phyloP scores from a whole-genome alignment of 2,113 vertebrate genomes.

The Saimiri boliviensis region DNA sequence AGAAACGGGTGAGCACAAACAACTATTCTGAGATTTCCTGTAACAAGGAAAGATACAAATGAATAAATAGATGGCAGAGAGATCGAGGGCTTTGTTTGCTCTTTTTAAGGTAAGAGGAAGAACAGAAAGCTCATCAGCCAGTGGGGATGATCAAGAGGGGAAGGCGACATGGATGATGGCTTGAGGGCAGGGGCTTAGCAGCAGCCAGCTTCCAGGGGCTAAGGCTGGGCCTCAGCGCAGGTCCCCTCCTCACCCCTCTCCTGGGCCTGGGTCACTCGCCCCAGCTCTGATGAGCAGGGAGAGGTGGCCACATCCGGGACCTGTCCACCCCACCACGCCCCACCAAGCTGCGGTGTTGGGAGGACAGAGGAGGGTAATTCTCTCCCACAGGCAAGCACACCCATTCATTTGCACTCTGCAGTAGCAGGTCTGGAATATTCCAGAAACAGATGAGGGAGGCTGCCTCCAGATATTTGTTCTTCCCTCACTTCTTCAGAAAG shows the following conservation, averaged over 20 bases:
- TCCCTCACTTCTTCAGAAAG: background rate
- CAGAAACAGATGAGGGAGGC: background rate
- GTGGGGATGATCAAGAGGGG: too few relatives aligned
- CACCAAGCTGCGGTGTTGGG: background rate
- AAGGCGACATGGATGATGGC: background rate
- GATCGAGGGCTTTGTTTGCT: background rate
- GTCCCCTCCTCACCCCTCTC: background rate
- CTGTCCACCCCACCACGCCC: background rate
- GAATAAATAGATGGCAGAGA: background rate
- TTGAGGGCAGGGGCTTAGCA: background rate
- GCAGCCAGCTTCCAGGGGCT: background rate
- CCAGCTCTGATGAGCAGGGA: background rate
- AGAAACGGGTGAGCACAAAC: background rate
- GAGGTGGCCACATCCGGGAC: background rate
- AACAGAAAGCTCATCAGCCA: background rate
- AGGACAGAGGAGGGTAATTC: background rate
- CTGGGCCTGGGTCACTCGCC: background rate
- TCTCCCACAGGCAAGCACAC: background rate
- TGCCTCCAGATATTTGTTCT: background rate
- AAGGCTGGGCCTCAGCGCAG: background rate
- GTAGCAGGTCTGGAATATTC: background rate
- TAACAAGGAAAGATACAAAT: background rate
- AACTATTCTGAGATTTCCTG: background rate
- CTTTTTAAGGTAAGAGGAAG: background rate
- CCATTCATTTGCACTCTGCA: background rate